These are phyloP conservation scores for Agrochola macilenta DNA, from an alignment of 2,888 invertebrate genomes.

Conservation along the genomic window DNA sequence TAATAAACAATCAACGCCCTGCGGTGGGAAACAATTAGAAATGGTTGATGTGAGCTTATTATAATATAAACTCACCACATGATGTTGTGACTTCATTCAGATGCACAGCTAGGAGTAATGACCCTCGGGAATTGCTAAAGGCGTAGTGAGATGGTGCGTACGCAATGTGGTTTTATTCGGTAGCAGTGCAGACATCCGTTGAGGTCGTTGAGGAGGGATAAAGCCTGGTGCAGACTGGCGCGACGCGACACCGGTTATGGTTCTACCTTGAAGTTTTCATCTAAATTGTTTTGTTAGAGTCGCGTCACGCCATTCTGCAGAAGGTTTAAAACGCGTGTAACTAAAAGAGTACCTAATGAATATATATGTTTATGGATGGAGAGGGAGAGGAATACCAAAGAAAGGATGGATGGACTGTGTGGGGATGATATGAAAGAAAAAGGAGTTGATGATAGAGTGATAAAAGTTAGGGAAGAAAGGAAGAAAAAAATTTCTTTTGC, in stretches of 20 bases:
- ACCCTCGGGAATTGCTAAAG: background rate
- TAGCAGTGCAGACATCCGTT: background rate
- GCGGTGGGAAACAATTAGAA: conserved; percentile 25
- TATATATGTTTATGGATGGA: background rate
- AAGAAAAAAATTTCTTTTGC: background rate
- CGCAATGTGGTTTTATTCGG: background rate
- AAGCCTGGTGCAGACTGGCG: no score
- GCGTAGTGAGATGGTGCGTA: background rate
- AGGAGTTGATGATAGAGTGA: no score
- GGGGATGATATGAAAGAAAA: background rate
- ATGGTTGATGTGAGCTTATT: conserved; percentile 1
- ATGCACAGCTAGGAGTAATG: background rate
- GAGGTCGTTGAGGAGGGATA: background rate
- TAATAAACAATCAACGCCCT: conserved; percentile 31
- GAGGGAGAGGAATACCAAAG: no score
- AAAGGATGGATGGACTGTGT: background rate
- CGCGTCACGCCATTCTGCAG: no score
- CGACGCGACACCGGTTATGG: no score
- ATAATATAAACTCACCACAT: conserved; percentile 10
- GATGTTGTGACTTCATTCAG: conserved; percentile 1
- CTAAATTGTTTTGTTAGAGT: no score
- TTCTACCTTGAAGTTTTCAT: no score
- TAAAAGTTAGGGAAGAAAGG: no score
- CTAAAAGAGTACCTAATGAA: background rate
- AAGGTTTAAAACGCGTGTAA: no score